Base-by-base conservation (phyloP, 2,797 vertebrate genomes). In the Ptychadena robeensis region DNA sequence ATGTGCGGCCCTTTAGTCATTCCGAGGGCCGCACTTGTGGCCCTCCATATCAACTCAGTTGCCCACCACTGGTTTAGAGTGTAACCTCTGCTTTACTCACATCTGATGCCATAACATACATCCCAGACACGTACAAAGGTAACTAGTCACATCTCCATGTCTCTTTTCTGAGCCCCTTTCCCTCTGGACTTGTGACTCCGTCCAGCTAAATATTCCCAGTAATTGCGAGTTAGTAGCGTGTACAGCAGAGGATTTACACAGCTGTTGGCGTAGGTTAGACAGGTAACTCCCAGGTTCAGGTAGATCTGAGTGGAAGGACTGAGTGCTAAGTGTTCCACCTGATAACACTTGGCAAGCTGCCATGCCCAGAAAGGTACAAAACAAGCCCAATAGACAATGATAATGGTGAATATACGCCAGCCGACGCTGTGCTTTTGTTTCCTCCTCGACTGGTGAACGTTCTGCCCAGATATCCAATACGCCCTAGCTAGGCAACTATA, bases 321-420 rank as follows among this genome's bases (percentile, higher is more conserved):
- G 0, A 96, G 86, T 31, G 86, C 91, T 71, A 95, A 87, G 1
- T 90, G 87, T 59, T 94, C 90, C 0, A 88, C 87, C 8, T 89
- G 87, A 80, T 96, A 96, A 0, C 96, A 89, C 74, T 93, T 80
- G 0, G 92, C 91, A 9, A 97, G 89, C 87, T 97, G 96, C 95
- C 96, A 97, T 14, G 90, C 92, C 95, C 96, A 97, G 86, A 97
- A 97, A 0, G 95, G 96, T 59, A 96, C 85, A 84, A 96, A 96
- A 81, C 96, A 97, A 12, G 92, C 91, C 96, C 96, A 96, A 86
- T 95, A 95, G 0, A 90, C 92, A 75, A 93, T 87, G 0, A 97
- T 87, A 0, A 96, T 95, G 89, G 92, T 87, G 0, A 94, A 95
- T 81, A 95, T 94, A 90, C 95, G 94, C 0, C 89, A 88, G 28